Conservation (phyloP, 2,888 invertebrate genomes). For the Pollenia labialis region DNA sequence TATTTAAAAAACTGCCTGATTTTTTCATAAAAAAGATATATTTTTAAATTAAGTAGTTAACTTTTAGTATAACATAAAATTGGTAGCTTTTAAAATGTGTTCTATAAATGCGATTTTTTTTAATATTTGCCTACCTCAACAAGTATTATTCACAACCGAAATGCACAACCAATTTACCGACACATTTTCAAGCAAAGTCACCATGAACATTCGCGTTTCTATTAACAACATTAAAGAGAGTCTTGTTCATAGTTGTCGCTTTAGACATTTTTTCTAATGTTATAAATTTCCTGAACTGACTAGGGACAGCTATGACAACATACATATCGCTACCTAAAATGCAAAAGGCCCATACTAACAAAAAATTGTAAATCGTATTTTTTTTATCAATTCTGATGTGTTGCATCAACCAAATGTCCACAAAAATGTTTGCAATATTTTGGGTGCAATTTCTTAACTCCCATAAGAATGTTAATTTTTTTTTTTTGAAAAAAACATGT, state of each 20-base stretch:
- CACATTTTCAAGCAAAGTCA: too few species aligned
- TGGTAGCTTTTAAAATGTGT: constrained; percentile 47
- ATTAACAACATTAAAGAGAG: neutral
- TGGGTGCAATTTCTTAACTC: too few species aligned
- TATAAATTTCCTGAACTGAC: neutral
- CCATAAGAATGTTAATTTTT: too few species aligned
- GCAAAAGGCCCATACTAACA: too few species aligned
- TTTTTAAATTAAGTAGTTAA: too few species aligned
- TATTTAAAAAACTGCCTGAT: too few species aligned
- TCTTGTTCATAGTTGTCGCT: neutral
- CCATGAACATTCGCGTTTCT: neutral
- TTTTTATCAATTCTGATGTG: neutral
- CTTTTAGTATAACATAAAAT: neutral
- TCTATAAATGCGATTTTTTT: constrained; percentile 2
- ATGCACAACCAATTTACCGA: neutral
- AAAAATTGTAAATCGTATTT: too few species aligned
- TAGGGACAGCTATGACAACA: constrained; percentile 10
- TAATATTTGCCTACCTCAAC: neutral
- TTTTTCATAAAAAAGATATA: too few species aligned
- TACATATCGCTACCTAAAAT: too few species aligned
- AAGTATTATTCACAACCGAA: neutral
- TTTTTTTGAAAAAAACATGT: too few species aligned
- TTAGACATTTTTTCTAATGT: constrained; percentile 4
- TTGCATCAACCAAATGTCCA: too few species aligned
- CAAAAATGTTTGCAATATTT: too few species aligned